Evolutionary conservation across 2,797 vertebrate species (phyloP).

Genomic region (Sebastes oblongus): DNA sequence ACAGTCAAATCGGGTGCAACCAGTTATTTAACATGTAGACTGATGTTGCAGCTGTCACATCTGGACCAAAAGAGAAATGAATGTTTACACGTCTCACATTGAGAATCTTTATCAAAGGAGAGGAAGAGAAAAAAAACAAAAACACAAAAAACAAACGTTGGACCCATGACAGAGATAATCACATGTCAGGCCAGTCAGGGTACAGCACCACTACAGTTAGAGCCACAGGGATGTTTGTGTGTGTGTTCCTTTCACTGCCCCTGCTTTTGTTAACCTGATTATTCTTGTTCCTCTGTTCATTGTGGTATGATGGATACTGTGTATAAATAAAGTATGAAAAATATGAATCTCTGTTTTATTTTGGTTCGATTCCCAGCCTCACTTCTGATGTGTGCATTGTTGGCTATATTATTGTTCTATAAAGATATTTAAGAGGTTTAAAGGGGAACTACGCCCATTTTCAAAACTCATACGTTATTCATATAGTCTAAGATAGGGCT

Average conservation of each 20-base stretch:
- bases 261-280: slow-evolving; percentile 74
- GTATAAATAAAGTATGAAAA: slow-evolving; percentile 83
- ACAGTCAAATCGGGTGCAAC: too few species aligned
- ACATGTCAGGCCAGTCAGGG: slow-evolving; percentile 40
- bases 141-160: neutral
- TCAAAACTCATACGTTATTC: too few species aligned
- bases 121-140: neutral
- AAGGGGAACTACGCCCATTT: neutral
- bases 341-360: slow-evolving; percentile 15
- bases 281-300: slow-evolving; percentile 79
- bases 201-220: slow-evolving; percentile 51
- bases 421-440: neutral
- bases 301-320: slow-evolving; percentile 82
- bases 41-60: slow-evolving; percentile 38
- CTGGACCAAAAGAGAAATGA: slow-evolving; percentile 67
- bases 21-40: slow-evolving; percentile 1
- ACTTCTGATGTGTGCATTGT: neutral
- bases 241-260: slow-evolving; percentile 57
- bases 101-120: slow-evolving; percentile 67
- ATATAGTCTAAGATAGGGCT: too few species aligned
- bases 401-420: neutral
- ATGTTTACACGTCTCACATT: slow-evolving; percentile 82
- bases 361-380: neutral
- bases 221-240: slow-evolving; percentile 70
- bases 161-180: slow-evolving; percentile 36